Conservation (phyloP, 92 coral and sea anemone species). For the Parazoanthus darwini region DNA sequence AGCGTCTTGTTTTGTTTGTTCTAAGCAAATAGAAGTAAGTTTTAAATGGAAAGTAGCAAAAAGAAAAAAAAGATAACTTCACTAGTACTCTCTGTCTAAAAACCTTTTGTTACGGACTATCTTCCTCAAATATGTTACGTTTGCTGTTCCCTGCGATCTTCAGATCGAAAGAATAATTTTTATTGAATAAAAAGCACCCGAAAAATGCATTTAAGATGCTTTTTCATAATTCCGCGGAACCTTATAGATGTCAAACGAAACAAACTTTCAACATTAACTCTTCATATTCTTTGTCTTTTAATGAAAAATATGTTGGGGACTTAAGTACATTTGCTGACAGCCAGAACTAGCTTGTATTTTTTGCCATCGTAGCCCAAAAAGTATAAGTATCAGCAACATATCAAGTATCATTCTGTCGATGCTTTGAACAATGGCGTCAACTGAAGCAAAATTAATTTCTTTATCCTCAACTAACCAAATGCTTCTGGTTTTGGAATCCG, state of each 20-base stretch:
- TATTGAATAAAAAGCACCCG: not conserved
- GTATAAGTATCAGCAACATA: not conserved
- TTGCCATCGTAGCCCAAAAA: not conserved
- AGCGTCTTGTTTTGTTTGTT: constrained; percentile 11
- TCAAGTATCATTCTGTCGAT: not conserved
- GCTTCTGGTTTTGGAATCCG: not conserved
- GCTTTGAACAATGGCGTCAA: not conserved
- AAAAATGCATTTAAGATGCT: constrained; percentile 22
- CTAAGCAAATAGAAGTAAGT: not conserved
- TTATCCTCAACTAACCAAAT: not conserved
- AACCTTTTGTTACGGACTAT: not conserved
- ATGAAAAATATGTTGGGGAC: not conserved
- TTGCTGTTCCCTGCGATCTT: not conserved
- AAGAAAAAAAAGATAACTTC: not conserved
- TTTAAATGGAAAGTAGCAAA: not conserved
- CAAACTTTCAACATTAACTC: constrained; percentile 26
- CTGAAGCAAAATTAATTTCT: not conserved
- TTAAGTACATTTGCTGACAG: too few relatives aligned
- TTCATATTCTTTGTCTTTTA: constrained; percentile 1
- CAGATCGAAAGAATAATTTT: not conserved
- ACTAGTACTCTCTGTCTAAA: not conserved
- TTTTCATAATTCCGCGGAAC: constrained; percentile 20
- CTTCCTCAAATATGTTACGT: not conserved
- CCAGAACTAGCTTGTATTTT: not conserved
- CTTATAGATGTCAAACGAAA: not conserved